Base-by-base conservation (phyloP, 2,888 invertebrate genomes). In the Rhagonycha fulva region DNA sequence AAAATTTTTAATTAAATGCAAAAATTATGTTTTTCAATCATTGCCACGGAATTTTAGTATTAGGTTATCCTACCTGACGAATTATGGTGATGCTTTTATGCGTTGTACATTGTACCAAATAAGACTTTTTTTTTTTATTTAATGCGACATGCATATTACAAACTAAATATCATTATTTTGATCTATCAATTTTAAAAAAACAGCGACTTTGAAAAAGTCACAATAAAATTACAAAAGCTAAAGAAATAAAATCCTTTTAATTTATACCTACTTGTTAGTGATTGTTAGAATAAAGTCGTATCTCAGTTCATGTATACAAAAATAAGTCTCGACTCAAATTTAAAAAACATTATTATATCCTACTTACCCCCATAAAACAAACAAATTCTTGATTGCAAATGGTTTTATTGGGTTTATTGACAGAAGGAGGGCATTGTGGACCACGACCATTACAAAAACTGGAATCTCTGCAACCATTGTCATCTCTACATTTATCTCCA, bases 301-400 rank as follows among this genome's bases (percentile, higher is more conserved):
- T 26, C 7, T 26, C 4, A 24, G 5, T 26, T 26, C 26, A 26
- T 26, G 4, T 7, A 26, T 4, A 26, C 4, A 26, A 7, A 26
- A 26, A 7, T 26, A 26, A 26, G 26, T 3, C 7, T 26, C 32
- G 1, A 32, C 4, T n/a, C 1, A n/a, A 12, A n/a, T n/a, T n/a
- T n/a, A n/a, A 9, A n/a, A 9, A 47, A 32, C 0, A 32, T 4
- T 47, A 12, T n/a, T 47, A n/a, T 7, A 47, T 14, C 0, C n/a
- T 24, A 91, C 94, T 91, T 87, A 96, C 96, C 87, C 98, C 98
- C 94, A 96, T 96, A 85, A 95, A 97, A 88, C 99, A 99, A 75
- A 99, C 98, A 84, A 98, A 97, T 87, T 97, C 97, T 86, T 97
- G 95, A 87, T 98, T 98, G 88, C 99, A 99, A 78, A 97, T 94